Base-by-base conservation (phyloP, 2,113 vertebrate species). In the Beaufortia kweichowensis region DNA sequence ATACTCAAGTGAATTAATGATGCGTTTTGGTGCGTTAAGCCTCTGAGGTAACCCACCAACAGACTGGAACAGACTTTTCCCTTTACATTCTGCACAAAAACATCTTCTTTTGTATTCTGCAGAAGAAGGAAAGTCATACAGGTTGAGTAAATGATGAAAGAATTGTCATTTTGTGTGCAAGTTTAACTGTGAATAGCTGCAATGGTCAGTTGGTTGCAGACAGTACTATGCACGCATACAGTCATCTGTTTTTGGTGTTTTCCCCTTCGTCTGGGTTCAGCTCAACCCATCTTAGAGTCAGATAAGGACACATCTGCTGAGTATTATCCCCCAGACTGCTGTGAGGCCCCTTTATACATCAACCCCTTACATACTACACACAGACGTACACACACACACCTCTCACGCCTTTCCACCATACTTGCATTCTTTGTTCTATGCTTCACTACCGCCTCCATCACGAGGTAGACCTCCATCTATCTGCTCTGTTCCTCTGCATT, bases 261-360 rank as follows among this genome's bases (percentile, higher is more conserved):
- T 50, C 56, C 72, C 46, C 80, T 69, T 63, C 17, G 3, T 31
- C 24, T 63, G 46, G 41, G 57, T 74, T 74, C 71, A 61, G 57
- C 39, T 63, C 62, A 74, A 62, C 55, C 61, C 64, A 2, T 78
- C 62, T 65, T 59, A 69, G 71, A 74, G 80, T 78, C 71, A 82
- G 70, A 75, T 64, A 67, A 82, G 76, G 80, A 82, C 76, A 78
- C 76, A 81, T 78, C 76, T 82, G 80, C 71, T 46, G 55, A 78
- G 64, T 77, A 82, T 82, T 82, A 82, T 82, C 64, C 48, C 33
- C 50, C 70, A 78, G 70, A 75, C 80, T 75, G 76, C 62, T 61
- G 6, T 64, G 73, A 64, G 63, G 76, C 76, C 70, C 63, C 79
- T 73, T 77, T 67, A 78, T 81, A 75, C 63, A 68, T 81, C 69